Evolutionary conservation across 2,113 vertebrate species (phyloP).

Genomic region (Bos javanicus): DNA sequence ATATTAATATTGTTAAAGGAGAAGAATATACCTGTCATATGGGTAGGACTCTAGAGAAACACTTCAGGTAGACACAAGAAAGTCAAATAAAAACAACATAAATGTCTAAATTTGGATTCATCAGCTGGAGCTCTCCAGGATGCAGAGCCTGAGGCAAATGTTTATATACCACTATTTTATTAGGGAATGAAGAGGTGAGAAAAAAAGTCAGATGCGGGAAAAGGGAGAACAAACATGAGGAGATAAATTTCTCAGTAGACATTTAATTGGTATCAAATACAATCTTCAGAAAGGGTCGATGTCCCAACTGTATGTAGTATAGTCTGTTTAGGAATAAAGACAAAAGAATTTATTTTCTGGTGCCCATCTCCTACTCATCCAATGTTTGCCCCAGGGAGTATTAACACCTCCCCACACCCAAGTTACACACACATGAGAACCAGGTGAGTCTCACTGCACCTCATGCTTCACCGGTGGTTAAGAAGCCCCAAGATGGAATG

Average conservation of each 20-base stretch:
- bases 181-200: background rate
- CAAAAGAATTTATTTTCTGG: background rate
- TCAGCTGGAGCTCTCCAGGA: background rate
- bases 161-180: background rate
- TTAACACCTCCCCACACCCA: background rate
- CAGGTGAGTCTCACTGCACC: background rate
- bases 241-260: background rate
- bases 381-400: background rate
- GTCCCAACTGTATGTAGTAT: background rate
- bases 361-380: background rate
- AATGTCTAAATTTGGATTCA: background rate
- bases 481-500: background rate
- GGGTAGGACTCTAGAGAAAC: background rate
- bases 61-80: background rate
- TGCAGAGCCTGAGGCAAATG: background rate
- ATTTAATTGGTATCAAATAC: background rate
- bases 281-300: background rate
- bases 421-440: background rate
- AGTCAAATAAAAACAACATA: background rate
- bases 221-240: background rate
- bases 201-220: background rate
- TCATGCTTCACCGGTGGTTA: background rate
- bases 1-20: background rate
- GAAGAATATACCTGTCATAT: background rate
- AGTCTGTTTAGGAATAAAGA: background rate